Evolutionary conservation across 2,888 invertebrate species (phyloP), one percentile per base, ranked within the genome.

Genomic region (Oasisia sp.): DNA sequence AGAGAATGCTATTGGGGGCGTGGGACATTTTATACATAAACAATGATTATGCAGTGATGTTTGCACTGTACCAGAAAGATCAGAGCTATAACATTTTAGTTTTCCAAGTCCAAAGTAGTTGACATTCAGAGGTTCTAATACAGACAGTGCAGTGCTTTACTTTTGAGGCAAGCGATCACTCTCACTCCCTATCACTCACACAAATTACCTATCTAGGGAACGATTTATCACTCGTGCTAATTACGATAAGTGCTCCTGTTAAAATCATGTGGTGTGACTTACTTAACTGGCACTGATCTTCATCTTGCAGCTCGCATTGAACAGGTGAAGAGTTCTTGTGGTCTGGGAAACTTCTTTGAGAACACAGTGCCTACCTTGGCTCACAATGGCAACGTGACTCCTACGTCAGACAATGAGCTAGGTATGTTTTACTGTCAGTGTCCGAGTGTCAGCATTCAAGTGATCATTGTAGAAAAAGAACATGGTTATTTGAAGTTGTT

Each of bases 271-370:
- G 1, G 9, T 12, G 12, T 50, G 38, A 38, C 14, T 38, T 91
- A 91, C 38, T 91, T 44, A 91, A 44, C 4, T 32, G 32, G 2
- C 38, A 91, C 92, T 27, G 32, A 74, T 74, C n/a, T 74, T 7
- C 7, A 74, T 74, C 7, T 92, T 94, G 1, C 94, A 96, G 95
- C 95, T 91, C 94, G 95, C 14, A 92, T 94, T 58, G 95, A 95
- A 45, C 95, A 95, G 92, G 94, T 96, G n/a, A 94, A 94, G 92
- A 94, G 93, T 50, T 94, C 94, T 0, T 95, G 95, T 14, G 95
- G 95, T 11, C 93, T 95, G 90, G 95, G 94, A 0, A 91, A 94
- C 90, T 93, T 93, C 91, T 94, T 94, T 92, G 95, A 95, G 92
- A 94, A 93, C 45, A 92, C 93, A 1, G 93, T 96, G 32, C 96